Evolutionary conservation across 2,888 invertebrate genomes (phyloP).

Genomic region (Parelbella ahira): DNA sequence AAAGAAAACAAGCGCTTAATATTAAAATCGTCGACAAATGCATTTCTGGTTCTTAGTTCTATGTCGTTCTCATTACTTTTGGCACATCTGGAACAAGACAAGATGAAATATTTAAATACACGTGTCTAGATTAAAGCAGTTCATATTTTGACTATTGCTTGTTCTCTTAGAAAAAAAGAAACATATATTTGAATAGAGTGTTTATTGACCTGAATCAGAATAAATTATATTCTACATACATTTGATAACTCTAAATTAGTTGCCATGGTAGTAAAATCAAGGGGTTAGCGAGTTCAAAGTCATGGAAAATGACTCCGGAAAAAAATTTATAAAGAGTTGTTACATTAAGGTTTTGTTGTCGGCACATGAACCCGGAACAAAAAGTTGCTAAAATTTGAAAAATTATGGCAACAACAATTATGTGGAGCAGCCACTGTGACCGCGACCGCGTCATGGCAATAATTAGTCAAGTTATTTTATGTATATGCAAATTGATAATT

Average conservation of each 20-base stretch:
- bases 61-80: slow-evolving; percentile 56
- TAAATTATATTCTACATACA: no score
- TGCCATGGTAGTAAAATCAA: no score
- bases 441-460: slow-evolving; percentile 13
- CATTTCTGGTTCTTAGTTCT: slow-evolving; percentile 51
- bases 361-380: slow-evolving; percentile 11
- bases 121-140: no score
- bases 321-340: slow-evolving; percentile 5
- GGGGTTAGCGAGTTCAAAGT: slow-evolving; percentile 19
- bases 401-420: slow-evolving; percentile 20
- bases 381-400: slow-evolving; percentile 13
- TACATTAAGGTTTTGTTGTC: neutral
- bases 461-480: slow-evolving; percentile 13
- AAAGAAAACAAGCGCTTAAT: slow-evolving; percentile 59
- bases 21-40: slow-evolving; percentile 57
- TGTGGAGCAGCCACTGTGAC: slow-evolving; percentile 17
- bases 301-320: slow-evolving; percentile 9
- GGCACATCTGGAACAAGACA: slow-evolving; percentile 59
- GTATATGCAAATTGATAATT: slow-evolving; percentile 18
- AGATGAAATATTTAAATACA: slow-evolving; percentile 19
- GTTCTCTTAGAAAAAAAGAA: no score
- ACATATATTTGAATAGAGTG: no score
- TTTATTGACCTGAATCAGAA: no score
- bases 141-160: no score
- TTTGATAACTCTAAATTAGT: no score